Evolutionary conservation across 2,113 vertebrate species (phyloP).

Genomic region (Felis catus): F.catus_Fca126_mat1.0 CM031421.1:13293001-13293500

Average conservation of each 20-base stretch:
- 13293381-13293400: background rate
- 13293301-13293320: background rate
- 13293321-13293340: background rate
- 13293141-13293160: slow-evolving; percentile 65
- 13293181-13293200: slow-evolving; percentile 68
- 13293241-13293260: slow-evolving; percentile 72
- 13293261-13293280: slow-evolving; percentile 72
- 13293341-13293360: background rate
- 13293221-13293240: slow-evolving; percentile 74
- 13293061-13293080: slow-evolving; percentile 24
- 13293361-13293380: background rate
- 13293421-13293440: slow-evolving; percentile 48
- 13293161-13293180: slow-evolving; percentile 66
- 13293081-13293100: slow-evolving; percentile 8
- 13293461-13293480: slow-evolving; percentile 69
- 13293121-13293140: background rate
- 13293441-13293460: slow-evolving; percentile 53
- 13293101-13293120: slow-evolving; percentile 44
- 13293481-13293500: slow-evolving; percentile 60
- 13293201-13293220: slow-evolving; percentile 61
- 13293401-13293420: background rate
- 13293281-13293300: slow-evolving; percentile 60
- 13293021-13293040: slow-evolving; percentile 51
- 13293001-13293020: slow-evolving; percentile 61
- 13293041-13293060: slow-evolving; percentile 39